Percentiles rank a stretch among this genome's conserved stretches.
These are phyloP conservation scores for Drosophila aldrichi DNA, from an alignment of 2,888 invertebrate species.

Conservation along the genomic window DNA sequence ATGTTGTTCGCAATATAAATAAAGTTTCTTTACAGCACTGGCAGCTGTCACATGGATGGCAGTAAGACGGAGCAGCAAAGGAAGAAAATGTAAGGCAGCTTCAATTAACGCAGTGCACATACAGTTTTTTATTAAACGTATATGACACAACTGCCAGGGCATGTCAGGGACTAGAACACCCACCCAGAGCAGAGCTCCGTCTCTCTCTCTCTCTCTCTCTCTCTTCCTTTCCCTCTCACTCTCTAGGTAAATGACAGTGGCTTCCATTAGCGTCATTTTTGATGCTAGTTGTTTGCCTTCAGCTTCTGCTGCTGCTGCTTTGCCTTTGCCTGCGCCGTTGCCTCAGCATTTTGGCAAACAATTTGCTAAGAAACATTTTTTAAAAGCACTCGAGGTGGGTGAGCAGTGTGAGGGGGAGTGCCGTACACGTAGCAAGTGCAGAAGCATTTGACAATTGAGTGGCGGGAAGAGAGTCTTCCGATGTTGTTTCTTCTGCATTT, in stretches of 20 bases:
- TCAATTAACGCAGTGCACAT: constrained; percentile 63
- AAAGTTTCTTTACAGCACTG: constrained; percentile 56
- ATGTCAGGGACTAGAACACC: constrained; percentile 33
- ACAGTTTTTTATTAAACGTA: constrained; percentile 49
- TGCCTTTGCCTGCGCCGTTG: constrained; percentile 29
- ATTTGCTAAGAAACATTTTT: constrained; percentile 77
- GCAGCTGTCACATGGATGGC: constrained; percentile 64
- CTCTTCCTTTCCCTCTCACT: not conserved
- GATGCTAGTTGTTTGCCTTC: constrained; percentile 44
- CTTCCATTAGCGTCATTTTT: constrained; percentile 74
- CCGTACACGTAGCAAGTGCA: constrained; percentile 56
- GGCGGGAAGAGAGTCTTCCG: constrained; percentile 43
- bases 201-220: not conserved
- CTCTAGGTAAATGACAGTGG: constrained; percentile 60
- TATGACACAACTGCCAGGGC: constrained; percentile 58
- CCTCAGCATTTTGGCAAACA: constrained; percentile 75
- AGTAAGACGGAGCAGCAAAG: not conserved
- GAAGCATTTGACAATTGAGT: constrained; percentile 70
- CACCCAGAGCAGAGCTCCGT: not conserved
- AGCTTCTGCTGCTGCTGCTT: constrained; percentile 15
- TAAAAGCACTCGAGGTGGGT: constrained; percentile 54
- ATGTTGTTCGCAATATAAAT: constrained; percentile 44
- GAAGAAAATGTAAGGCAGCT: constrained; percentile 26
- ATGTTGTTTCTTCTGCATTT: constrained; percentile 67
- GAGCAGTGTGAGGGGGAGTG: not conserved